Evolutionary conservation across 2,888 invertebrate species (phyloP).

Genomic region (Pecten maximus): DNA sequence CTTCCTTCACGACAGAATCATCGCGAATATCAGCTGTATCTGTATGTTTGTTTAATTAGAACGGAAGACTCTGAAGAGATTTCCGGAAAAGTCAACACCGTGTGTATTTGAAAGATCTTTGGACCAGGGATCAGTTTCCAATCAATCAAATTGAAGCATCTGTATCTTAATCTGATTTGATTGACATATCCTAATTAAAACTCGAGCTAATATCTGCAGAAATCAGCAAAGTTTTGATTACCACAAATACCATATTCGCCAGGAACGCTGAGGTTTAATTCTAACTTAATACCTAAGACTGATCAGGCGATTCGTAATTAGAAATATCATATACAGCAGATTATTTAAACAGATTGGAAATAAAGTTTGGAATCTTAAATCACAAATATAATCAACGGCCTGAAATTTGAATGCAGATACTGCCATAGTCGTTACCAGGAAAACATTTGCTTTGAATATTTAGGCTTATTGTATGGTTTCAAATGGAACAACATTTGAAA

Average conservation of each 20-base stretch:
- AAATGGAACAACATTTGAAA: no score
- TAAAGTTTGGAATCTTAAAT: neutral
- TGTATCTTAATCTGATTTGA: neutral
- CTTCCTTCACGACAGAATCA: no score
- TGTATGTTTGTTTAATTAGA: neutral
- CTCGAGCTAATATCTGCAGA: neutral
- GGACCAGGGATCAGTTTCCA: neutral
- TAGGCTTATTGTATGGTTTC: no score
- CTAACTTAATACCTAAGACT: neutral
- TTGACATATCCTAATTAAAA: neutral
- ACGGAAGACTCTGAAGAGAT: neutral
- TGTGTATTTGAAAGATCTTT: neutral
- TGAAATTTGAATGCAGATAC: neutral
- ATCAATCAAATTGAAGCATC: neutral
- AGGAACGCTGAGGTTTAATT: neutral
- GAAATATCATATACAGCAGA: neutral
- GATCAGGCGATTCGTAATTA: neutral
- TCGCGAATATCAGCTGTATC: neutral
- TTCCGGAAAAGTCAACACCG: neutral
- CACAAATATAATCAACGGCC: neutral
- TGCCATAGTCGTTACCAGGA: no score
- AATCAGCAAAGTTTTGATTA: neutral
- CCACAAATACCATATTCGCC: neutral
- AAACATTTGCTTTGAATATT: no score
- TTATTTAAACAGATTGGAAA: neutral